Conservation (phyloP, 1,140 invertebrate genomes). For the Doryteuthis pealeii region DNA sequence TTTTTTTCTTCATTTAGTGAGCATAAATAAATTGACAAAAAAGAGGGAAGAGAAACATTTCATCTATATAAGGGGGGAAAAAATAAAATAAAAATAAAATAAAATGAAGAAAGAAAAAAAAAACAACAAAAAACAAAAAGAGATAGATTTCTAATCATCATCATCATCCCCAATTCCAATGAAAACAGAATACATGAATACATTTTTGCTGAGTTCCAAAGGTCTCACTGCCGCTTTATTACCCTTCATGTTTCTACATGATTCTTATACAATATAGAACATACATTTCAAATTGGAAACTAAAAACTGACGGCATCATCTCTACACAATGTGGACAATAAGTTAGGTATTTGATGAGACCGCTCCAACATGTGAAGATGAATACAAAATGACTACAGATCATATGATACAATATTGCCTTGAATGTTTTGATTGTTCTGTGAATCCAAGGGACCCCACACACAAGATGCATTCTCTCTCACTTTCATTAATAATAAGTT, state of each 20-base stretch:
- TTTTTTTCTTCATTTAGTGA: no score
- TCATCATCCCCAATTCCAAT: background rate
- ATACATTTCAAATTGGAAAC: slow-evolving; percentile 17
- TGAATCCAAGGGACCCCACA: slow-evolving; percentile 1
- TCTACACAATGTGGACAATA: slow-evolving; percentile 16
- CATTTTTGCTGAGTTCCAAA: slow-evolving; percentile 10
- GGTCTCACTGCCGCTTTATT: slow-evolving; percentile 16
- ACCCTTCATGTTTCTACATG: slow-evolving; percentile 10
- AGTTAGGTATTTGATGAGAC: slow-evolving; percentile 16
- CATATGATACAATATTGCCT: slow-evolving; percentile 16
- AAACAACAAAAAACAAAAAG: background rate
- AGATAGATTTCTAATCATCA: background rate
- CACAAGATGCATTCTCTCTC: background rate
- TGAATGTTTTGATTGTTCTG: slow-evolving; percentile 10
- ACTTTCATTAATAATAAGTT: slow-evolving; percentile 11
- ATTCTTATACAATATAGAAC: slow-evolving; percentile 14
- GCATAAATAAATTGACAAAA: no score
- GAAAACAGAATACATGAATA: background rate
- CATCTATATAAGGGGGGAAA: no score
- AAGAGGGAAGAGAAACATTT: no score
- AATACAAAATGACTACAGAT: slow-evolving; percentile 15
- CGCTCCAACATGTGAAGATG: slow-evolving; percentile 16
- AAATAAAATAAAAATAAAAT: no score
- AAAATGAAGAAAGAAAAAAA: no score
- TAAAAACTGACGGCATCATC: slow-evolving; percentile 15